Base-by-base conservation (phyloP, 1,140 invertebrate species). In the Subanguina moxae region DNA sequence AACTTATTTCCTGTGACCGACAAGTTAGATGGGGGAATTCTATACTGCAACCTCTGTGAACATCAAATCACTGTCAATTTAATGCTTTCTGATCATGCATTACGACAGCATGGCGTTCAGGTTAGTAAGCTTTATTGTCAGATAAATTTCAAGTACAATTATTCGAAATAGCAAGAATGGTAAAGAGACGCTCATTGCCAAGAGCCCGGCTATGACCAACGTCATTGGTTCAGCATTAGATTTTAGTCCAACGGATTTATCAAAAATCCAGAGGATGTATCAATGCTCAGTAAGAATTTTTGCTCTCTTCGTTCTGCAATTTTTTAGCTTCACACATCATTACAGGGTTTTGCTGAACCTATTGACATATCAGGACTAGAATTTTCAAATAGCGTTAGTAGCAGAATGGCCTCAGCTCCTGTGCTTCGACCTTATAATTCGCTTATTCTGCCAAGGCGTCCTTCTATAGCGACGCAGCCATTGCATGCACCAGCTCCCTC, bases 221-320 rank as follows among this genome's bases (percentile, higher is more conserved):
- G 75, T 82, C 1, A 82, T 82, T 48, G 80, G 80, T 5, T 70
- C 78, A 9, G 80, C 81, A n/a, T 73, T 74, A n/a, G 77, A 83
- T 48, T 82, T 82, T 63, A 77, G 75, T 71, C 80, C 69, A 57
- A 64, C 76, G 23, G 80, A 82, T 62, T 63, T 82, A 8, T 32
- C 74, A 1, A 82, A 82, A 73, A 83, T 82, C 56, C 72, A 72
- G 38, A 21, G 70, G 65, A 82, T 82, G 79, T 82, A 82, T 65
- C 64, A 70, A 19, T 82, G 80, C 52, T 1, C 19, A 15, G 68
- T 68, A 30, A 67, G 59, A 27, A 27, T 65, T 28, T 65, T 63
- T 67, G 28, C 23, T 9, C 9, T 57, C 0, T 23, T 11, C 61
- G 21, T 32, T 46, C 0, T 15, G 23, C 7, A 65, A 32, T 38